phyloP scores from a whole-genome alignment of 2,888 invertebrate species.

The Lycophotia porphyrea region DNA sequence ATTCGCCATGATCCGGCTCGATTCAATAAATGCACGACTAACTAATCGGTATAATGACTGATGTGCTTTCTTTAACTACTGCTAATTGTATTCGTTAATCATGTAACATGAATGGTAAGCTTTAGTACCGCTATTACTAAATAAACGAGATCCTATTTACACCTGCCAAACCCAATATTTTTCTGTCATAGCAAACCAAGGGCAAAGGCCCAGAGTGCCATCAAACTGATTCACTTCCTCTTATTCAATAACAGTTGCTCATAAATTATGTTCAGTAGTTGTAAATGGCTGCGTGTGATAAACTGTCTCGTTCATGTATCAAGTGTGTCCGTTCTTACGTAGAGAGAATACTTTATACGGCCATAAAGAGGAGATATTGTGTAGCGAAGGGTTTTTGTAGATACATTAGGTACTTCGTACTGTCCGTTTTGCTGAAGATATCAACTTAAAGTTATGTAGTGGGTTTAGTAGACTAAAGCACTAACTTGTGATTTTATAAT shows the following conservation, averaged over 20 bases:
- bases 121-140: not conserved
- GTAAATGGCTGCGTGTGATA: not conserved
- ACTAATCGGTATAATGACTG: not conserved
- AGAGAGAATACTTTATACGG: slow-evolving; percentile 43
- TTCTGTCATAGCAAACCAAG: not conserved
- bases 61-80: too few species aligned
- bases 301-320: slow-evolving; percentile 41
- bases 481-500: not conserved
- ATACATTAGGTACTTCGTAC: not conserved
- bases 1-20: too few species aligned
- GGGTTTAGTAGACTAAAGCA: not conserved
- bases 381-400: slow-evolving; percentile 65
- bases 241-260: not conserved
- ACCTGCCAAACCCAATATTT: not conserved
- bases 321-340: not conserved
- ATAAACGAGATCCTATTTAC: not conserved
- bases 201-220: not conserved
- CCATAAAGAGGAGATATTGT: slow-evolving; percentile 65
- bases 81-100: not conserved
- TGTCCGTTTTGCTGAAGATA: not conserved
- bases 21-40: not conserved
- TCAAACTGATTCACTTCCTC: not conserved
- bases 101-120: not conserved
- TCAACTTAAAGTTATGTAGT: not conserved
- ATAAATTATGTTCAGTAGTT: not conserved